These are phyloP conservation scores for Ricordea florida DNA, from an alignment of 92 coral and sea anemone species.

Conservation along the genomic window DNA sequence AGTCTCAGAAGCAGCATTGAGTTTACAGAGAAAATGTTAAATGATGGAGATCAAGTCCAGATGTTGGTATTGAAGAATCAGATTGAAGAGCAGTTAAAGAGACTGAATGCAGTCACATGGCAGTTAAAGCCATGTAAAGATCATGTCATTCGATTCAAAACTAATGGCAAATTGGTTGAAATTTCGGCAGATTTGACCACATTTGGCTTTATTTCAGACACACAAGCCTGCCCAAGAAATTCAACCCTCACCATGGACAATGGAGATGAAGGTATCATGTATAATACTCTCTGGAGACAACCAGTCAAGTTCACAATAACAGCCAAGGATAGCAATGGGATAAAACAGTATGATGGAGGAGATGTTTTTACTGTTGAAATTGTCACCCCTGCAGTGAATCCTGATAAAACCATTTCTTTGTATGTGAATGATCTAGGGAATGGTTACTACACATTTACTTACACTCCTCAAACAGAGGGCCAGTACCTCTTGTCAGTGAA, in stretches of 20 bases:
- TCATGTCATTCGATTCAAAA: background rate
- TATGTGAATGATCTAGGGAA: too few relatives aligned
- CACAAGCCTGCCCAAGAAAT: too few relatives aligned
- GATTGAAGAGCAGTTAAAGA: conserved; percentile 15
- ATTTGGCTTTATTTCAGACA: too few relatives aligned
- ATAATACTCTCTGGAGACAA: conserved; percentile 45
- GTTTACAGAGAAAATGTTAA: conserved; percentile 27
- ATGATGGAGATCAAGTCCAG: conserved; percentile 38
- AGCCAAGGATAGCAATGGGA: conserved; percentile 31
- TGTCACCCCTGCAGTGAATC: too few relatives aligned
- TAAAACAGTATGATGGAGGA: conserved; percentile 19
- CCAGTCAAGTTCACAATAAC: conserved; percentile 33
- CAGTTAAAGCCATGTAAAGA: background rate
- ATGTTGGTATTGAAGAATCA: conserved; percentile 25
- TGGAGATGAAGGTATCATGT: conserved; percentile 14
- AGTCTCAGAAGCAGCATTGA: conserved; percentile 26
- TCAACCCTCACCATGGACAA: background rate
- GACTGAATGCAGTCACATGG: background rate
- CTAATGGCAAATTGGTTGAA: too few relatives aligned
- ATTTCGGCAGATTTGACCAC: too few relatives aligned
- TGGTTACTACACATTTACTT: too few relatives aligned
- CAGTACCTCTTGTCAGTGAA: too few relatives aligned
- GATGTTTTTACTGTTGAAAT: conserved; percentile 26
- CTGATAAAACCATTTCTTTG: too few relatives aligned
- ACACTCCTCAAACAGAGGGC: too few relatives aligned